Percentiles rank a stretch among this genome's conserved stretches.
These are phyloP conservation scores for Molossus molossus DNA, from an alignment of 2,797 vertebrate species.

Conservation along the genomic window DNA sequence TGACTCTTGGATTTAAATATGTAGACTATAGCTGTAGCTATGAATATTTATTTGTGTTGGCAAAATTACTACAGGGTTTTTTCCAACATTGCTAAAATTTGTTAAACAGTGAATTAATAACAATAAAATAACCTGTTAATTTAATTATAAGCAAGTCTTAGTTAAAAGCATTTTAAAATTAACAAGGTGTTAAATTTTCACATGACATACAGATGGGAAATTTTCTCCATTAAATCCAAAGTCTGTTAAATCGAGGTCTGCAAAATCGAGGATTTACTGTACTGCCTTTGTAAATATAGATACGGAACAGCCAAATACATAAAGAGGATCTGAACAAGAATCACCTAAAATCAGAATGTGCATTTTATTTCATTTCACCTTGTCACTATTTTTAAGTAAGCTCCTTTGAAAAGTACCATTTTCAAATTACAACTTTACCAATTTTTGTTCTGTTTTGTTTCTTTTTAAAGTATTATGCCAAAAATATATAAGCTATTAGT, in stretches of 20 bases:
- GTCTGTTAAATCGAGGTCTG: too few species aligned
- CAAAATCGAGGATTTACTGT: too few species aligned
- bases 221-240: too few species aligned
- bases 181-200: not conserved
- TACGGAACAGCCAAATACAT: not conserved
- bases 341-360: not conserved
- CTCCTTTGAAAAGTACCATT: not conserved
- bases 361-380: slow-evolving; percentile 56
- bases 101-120: not conserved
- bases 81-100: not conserved
- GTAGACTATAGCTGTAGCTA: not conserved
- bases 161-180: not conserved
- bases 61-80: not conserved
- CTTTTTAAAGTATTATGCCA: not conserved
- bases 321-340: not conserved
- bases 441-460: slow-evolving; percentile 10
- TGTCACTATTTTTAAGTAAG: not conserved
- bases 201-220: too few species aligned
- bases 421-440: slow-evolving; percentile 8
- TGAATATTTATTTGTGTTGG: not conserved
- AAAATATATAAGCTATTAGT: not conserved
- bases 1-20: not conserved
- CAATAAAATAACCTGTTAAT: not conserved
- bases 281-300: not conserved
- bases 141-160: not conserved